These are phyloP conservation scores for Onychomys arenicola DNA, from an alignment of 2,797 vertebrate species.

Conservation along the genomic window DNA sequence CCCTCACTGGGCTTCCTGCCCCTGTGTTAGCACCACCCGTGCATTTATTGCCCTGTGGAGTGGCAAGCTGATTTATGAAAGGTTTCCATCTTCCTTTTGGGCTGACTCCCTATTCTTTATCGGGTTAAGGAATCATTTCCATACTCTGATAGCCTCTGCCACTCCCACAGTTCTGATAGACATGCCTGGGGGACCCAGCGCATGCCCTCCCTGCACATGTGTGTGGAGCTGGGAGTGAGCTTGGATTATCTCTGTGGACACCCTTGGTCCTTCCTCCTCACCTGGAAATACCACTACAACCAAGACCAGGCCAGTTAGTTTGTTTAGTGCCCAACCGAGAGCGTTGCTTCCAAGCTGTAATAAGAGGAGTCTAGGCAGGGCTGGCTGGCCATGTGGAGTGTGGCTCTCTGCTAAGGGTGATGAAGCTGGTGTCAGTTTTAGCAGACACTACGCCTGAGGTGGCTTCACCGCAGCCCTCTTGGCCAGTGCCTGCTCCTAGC, in stretches of 20 bases:
- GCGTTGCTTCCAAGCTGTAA: neutral
- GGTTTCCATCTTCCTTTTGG: neutral
- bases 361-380: neutral
- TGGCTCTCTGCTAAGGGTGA: neutral
- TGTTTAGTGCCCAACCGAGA: neutral
- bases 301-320: neutral
- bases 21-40: neutral
- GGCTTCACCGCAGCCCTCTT: neutral
- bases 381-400: no score
- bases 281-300: neutral
- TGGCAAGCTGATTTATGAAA: neutral
- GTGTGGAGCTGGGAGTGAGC: neutral
- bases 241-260: neutral
- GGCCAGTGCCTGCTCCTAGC: neutral
- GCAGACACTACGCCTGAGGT: neutral
- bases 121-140: neutral
- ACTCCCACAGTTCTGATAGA: neutral
- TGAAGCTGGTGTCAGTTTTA: neutral
- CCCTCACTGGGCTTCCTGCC: neutral
- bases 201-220: fast-evolving
- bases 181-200: neutral
- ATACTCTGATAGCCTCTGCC: neutral
- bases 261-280: neutral
- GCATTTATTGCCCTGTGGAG: fast-evolving
- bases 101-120: neutral